Percentiles rank a stretch among this genome's conserved stretches.
Evolutionary conservation across 2,888 invertebrate genomes (phyloP).

Genomic region (Chamaedrilus cognettii): DNA sequence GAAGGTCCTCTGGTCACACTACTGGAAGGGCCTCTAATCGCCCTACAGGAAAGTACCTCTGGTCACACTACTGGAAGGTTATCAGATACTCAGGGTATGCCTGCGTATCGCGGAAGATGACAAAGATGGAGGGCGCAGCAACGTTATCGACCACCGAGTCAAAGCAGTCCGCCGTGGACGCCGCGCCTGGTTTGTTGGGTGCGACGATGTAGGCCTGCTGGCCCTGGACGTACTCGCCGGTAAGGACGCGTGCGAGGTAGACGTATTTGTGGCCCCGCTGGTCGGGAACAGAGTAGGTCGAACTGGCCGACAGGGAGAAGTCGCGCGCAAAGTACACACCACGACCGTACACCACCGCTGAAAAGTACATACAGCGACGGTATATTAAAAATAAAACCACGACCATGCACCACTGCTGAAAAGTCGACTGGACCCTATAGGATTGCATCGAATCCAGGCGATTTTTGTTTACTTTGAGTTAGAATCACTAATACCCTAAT

Average conservation of each 20-base stretch:
- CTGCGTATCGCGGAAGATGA: conserved; percentile 53
- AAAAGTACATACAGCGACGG: no score
- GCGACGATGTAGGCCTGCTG: conserved; percentile 9
- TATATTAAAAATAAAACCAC: no score
- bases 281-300: conserved; percentile 24
- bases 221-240: conserved; percentile 23
- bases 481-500: no score
- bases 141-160: conserved; percentile 47
- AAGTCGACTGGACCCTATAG: no score
- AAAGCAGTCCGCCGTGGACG: conserved; percentile 28
- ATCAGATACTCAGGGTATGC: conserved; percentile 53
- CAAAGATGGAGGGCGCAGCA: conserved; percentile 41
- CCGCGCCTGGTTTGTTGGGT: conserved; percentile 13
- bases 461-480: no score
- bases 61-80: conserved; percentile 9
- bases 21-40: no score
- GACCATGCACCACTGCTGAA: no score
- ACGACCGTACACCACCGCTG: conserved; percentile 46
- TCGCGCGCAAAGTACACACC: conserved; percentile 50
- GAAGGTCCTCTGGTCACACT: no score
- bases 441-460: no score
- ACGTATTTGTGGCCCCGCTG: conserved; percentile 23
- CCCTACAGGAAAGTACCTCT: no score
- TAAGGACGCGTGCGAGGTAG: conserved; percentile 25
- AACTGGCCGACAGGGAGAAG: conserved; percentile 24